Evolutionary conservation across 1,140 invertebrate species (phyloP).

Genomic region (Psilanteris sp.): DNA sequence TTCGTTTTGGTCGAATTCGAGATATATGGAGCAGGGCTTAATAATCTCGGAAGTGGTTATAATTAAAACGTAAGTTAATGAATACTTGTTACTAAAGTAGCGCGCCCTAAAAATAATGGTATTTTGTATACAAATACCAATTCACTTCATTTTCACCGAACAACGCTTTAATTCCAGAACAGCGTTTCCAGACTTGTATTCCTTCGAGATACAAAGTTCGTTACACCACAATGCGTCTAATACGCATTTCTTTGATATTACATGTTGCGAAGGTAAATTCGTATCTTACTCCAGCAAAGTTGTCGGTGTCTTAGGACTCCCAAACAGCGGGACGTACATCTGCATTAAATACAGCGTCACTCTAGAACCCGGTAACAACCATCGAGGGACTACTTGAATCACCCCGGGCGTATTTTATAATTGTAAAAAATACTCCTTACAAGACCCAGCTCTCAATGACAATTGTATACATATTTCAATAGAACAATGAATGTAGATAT

Average conservation of each 20-base stretch:
- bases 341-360: conserved; percentile 50
- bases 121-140: too few species aligned
- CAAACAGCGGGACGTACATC: conserved; percentile 37
- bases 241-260: conserved; percentile 54
- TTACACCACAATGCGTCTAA: conserved; percentile 36
- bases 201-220: conserved; percentile 35
- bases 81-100: too few species aligned
- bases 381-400: conserved; percentile 37
- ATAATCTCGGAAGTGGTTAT: too few species aligned
- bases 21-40: too few species aligned
- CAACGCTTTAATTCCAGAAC: conserved; percentile 9
- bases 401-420: conserved; percentile 32
- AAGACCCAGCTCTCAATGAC: conserved; percentile 32
- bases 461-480: too few species aligned
- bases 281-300: conserved; percentile 29
- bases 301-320: conserved; percentile 40
- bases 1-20: too few species aligned
- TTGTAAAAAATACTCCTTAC: conserved; percentile 6
- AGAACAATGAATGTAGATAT: too few species aligned
- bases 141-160: neutral
- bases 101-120: too few species aligned
- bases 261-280: conserved; percentile 17
- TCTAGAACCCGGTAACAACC: conserved; percentile 16
- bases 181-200: conserved; percentile 4
- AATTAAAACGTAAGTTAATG: too few species aligned